Conservation (phyloP, 64 coral and sea anemone species). For the Platygyra sinensis region DNA sequence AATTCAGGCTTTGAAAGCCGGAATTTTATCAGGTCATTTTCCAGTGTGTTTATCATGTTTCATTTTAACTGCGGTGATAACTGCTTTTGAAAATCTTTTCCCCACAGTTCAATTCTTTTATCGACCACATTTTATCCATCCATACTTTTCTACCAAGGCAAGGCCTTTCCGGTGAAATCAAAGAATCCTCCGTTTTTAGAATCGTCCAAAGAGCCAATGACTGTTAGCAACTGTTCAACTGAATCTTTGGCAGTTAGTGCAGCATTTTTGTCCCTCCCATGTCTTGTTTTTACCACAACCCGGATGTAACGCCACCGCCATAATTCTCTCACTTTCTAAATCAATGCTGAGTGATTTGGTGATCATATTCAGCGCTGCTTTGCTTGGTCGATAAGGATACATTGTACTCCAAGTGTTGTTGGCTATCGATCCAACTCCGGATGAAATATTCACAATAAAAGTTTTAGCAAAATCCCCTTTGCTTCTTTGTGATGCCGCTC, state of each 20-base stretch:
- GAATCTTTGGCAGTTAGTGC: no score
- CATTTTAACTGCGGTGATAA: no score
- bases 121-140: not conserved
- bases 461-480: constrained; percentile 12
- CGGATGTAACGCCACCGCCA: constrained; percentile 54
- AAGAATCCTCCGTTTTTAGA: constrained; percentile 63
- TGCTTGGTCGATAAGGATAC: constrained; percentile 58
- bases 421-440: constrained; percentile 23
- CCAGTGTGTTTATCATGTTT: no score
- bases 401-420: not conserved
- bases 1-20: no score
- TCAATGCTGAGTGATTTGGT: constrained; percentile 59
- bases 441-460: constrained; percentile 50
- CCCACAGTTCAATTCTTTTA: not conserved
- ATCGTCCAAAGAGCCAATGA: no score
- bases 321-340: constrained; percentile 45
- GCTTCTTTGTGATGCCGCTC: constrained; percentile 13
- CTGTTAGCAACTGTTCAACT: no score
- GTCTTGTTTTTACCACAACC: constrained; percentile 68
- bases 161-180: constrained; percentile 57
- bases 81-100: no score
- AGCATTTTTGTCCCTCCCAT: no score
- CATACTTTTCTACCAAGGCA: constrained; percentile 56
- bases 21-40: no score
- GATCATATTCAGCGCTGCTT: constrained; percentile 58